A percentile compares a stretch with the other conserved stretches of the same genome.
Conservation (phyloP, 2,797 vertebrate genomes). For the Melanotaenia nigrans region DNA sequence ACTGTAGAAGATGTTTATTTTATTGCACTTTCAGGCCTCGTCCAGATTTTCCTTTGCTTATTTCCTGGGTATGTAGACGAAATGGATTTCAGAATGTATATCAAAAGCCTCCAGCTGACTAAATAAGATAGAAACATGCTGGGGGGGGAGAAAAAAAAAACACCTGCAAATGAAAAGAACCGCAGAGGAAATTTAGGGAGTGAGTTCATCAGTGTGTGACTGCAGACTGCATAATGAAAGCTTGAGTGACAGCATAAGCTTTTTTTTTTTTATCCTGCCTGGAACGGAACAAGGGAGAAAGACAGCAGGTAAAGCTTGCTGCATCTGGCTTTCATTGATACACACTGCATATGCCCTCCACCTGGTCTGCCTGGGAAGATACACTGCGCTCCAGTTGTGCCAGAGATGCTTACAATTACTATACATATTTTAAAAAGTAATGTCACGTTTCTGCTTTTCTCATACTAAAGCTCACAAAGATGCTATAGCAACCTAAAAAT, state of each 20-base stretch:
- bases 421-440: constrained; percentile 45
- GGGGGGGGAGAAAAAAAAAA: constrained; percentile 2
- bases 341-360: constrained; percentile 51
- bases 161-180: constrained; percentile 64
- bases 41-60: constrained; percentile 57
- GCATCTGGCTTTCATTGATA: constrained; percentile 79
- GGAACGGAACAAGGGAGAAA: constrained; percentile 49
- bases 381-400: constrained; percentile 48
- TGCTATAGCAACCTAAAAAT: not conserved
- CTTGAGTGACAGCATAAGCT: constrained; percentile 68
- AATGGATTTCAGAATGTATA: constrained; percentile 59
- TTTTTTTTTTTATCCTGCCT: constrained; percentile 54
- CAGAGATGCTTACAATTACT: constrained; percentile 40
- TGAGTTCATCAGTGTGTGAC: constrained; percentile 75
- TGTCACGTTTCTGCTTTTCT: not conserved
- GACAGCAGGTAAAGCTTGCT: constrained; percentile 58
- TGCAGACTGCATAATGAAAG: constrained; percentile 63
- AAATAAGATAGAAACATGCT: constrained; percentile 62
- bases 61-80: constrained; percentile 48
- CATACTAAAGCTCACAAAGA: constrained; percentile 15
- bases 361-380: constrained; percentile 42
- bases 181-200: constrained; percentile 50
- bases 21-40: constrained; percentile 28
- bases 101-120: constrained; percentile 67
- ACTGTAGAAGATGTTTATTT: constrained; percentile 16